phyloP scores from a whole-genome alignment of 2,888 invertebrate genomes.

The Monopis laevigella region DNA sequence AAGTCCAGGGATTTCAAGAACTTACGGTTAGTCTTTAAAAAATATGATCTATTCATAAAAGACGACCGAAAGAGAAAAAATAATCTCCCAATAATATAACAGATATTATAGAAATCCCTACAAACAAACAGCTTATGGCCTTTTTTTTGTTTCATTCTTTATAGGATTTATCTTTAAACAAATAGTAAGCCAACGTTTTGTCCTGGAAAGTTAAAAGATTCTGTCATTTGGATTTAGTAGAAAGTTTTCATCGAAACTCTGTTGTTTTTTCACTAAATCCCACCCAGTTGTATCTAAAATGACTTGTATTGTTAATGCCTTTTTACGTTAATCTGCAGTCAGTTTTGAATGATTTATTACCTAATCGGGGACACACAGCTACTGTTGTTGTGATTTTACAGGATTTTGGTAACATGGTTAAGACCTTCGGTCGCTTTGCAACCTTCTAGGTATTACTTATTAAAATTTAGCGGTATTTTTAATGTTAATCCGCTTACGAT shows the following conservation, averaged over 20 bases:
- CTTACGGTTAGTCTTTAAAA: too few species aligned
- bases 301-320: constrained; percentile 14
- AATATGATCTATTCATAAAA: too few species aligned
- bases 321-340: constrained; percentile 12
- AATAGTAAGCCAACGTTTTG: constrained; percentile 1
- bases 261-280: constrained; percentile 33
- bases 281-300: constrained; percentile 30
- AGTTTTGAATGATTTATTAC: constrained; percentile 13
- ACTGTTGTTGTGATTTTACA: constrained; percentile 24
- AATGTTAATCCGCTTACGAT: not conserved
- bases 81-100: too few species aligned
- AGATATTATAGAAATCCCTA: constrained; percentile 7
- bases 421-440: constrained; percentile 5
- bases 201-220: not conserved
- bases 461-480: not conserved
- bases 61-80: too few species aligned
- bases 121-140: constrained; percentile 5
- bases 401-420: constrained; percentile 20
- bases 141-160: constrained; percentile 3
- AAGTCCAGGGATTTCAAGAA: too few species aligned
- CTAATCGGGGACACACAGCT: constrained; percentile 22
- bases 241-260: constrained; percentile 29
- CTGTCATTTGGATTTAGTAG: constrained; percentile 12
- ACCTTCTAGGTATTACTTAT: constrained; percentile 1
- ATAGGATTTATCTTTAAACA: not conserved